A percentile compares a stretch with the other conserved stretches of the same genome.
These are phyloP conservation scores for Arenaria interpres DNA, from an alignment of 2,113 vertebrate genomes.

Conservation along the genomic window DNA sequence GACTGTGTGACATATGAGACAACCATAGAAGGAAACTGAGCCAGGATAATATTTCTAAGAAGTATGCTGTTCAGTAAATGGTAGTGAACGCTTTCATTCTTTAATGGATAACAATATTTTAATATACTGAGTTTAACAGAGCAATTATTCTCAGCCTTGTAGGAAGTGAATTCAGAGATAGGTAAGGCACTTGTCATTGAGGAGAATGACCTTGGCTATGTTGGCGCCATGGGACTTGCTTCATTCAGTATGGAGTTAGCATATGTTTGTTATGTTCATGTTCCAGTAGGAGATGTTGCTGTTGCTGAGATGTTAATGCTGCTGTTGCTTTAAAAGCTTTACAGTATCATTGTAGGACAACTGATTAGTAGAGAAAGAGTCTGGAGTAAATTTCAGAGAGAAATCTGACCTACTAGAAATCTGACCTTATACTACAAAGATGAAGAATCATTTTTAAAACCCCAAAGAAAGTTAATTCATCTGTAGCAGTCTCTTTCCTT, in stretches of 20 bases:
- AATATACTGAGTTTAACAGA: background rate
- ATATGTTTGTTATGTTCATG: fast-evolving
- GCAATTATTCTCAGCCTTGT: background rate
- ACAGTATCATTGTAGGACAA: background rate
- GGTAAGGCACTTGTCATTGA: background rate
- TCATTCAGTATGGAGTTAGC: background rate
- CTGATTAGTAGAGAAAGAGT: background rate
- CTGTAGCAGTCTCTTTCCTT: background rate
- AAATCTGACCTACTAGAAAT: background rate
- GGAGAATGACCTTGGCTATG: background rate
- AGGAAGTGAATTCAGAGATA: background rate
- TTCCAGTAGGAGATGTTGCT: background rate
- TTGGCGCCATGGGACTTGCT: background rate
- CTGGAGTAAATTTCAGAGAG: background rate
- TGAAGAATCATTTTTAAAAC: background rate
- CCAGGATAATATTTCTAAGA: background rate
- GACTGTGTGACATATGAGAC: background rate
- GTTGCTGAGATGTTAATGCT: background rate
- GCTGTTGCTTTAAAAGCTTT: background rate
- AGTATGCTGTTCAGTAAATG: background rate
- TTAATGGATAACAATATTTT: background rate
- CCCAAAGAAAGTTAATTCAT: background rate
- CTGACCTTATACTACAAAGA: background rate
- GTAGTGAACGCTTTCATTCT: background rate
- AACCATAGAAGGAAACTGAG: background rate